Conservation (phyloP, 2,888 invertebrate genomes). For the Spodoptera exigua region DNA sequence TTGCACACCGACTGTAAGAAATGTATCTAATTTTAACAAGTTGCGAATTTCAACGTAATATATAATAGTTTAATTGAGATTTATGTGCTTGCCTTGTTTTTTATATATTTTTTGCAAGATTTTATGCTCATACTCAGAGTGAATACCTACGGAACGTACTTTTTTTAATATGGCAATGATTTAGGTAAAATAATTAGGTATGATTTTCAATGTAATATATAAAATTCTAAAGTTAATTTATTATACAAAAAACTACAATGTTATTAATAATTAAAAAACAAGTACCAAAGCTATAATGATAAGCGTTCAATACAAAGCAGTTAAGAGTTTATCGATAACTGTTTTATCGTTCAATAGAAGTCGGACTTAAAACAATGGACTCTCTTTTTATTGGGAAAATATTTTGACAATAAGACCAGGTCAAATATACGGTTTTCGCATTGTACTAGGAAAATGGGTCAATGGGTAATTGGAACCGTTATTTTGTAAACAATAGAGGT, state of each 20-base stretch:
- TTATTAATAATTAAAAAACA: too few species aligned
- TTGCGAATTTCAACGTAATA: slow-evolving; percentile 18
- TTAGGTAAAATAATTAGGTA: too few species aligned
- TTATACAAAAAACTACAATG: too few species aligned
- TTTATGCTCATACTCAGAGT: neutral
- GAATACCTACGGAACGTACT: neutral
- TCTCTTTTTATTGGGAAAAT: too few species aligned
- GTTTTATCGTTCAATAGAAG: neutral
- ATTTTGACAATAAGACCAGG: too few species aligned
- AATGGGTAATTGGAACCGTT: too few species aligned
- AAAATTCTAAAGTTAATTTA: too few species aligned
- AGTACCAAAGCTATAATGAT: neutral
- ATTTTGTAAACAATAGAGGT: too few species aligned
- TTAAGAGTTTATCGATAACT: neutral
- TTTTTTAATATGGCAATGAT: neutral
- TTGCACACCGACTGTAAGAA: slow-evolving; percentile 46
- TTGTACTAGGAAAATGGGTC: too few species aligned
- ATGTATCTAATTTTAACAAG: slow-evolving; percentile 29
- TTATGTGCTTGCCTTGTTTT: slow-evolving; percentile 16
- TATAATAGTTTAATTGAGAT: slow-evolving; percentile 32
- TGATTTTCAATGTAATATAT: too few species aligned
- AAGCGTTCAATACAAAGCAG: slow-evolving; percentile 1
- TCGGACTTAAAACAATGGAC: neutral
- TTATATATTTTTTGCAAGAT: neutral
- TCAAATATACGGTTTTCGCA: too few species aligned